These are phyloP conservation scores for Reticulitermes speratus DNA, from an alignment of 1,140 invertebrate species.

Conservation along the genomic window DNA sequence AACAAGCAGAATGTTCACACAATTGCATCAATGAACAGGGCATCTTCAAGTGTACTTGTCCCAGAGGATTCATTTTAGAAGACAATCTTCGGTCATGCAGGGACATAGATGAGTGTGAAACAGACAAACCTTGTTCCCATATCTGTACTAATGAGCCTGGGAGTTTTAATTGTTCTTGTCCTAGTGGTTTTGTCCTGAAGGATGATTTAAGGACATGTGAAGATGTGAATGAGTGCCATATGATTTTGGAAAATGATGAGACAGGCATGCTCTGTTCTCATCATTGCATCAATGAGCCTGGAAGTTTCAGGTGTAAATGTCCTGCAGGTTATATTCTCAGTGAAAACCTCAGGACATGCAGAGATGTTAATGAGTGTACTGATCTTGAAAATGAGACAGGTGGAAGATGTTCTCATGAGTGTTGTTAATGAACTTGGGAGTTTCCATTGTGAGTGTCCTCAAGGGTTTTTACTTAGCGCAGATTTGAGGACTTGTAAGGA, in stretches of 20 bases:
- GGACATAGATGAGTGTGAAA: constrained; percentile 59
- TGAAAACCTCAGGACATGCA: constrained; percentile 45
- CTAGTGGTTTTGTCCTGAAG: constrained; percentile 45
- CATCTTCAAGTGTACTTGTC: constrained; percentile 51
- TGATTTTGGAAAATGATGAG: constrained; percentile 43
- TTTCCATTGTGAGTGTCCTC: constrained; percentile 57
- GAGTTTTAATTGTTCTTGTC: constrained; percentile 56
- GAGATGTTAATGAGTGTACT: constrained; percentile 57
- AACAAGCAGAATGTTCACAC: background rate
- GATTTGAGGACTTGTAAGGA: constrained; percentile 49
- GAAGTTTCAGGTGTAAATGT: constrained; percentile 57
- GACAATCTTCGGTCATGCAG: constrained; percentile 50
- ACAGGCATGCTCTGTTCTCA: constrained; percentile 47
- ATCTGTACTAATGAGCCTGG: constrained; percentile 66
- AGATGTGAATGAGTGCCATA: constrained; percentile 52
- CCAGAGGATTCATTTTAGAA: constrained; percentile 49
- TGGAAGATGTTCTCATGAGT: constrained; percentile 46
- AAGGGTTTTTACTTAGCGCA: constrained; percentile 51
- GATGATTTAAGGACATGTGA: constrained; percentile 51
- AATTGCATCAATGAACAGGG: constrained; percentile 55
- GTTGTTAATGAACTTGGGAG: constrained; percentile 53
- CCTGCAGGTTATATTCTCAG: constrained; percentile 53
- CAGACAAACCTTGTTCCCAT: constrained; percentile 56
- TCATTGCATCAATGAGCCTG: constrained; percentile 54
- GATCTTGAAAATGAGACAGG: constrained; percentile 46